Base-by-base conservation (phyloP, 2,888 invertebrate species). In the Oscheius sp. region DNA sequence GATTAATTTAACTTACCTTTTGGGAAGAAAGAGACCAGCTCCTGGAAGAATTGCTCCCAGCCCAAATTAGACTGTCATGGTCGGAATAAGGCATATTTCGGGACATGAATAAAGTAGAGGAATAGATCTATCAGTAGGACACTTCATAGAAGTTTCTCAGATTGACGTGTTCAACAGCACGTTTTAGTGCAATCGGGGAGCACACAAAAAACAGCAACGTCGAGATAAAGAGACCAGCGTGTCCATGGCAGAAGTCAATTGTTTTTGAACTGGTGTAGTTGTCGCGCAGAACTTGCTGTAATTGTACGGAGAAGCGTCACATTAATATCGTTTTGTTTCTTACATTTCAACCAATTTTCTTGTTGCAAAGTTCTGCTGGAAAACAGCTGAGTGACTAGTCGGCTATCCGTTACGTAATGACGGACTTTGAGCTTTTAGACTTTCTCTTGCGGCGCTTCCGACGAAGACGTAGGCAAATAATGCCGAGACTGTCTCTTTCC, bases 261-360 rank as follows among this genome's bases (percentile, higher is more conserved):
- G 21, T 21, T 49, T 49, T 27, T 27, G 61, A 7, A 41, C 21
- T 23, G n/a, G 52, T 49, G 27, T 49, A 49, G 49, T 52, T 64
- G 49, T 29, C 29, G 66, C 66, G 66, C 66, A 21, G 64, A 61
- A 61, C 61, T 49, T 45, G 66, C 52, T 66, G 66, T 66, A 66
- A 66, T 66, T 66, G 66, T 66, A 66, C 66, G 66, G 16, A 52
- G 27, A 25, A 52, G 66, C 21, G 52, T 52, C 66, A 27, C 52
- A 52, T 25, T 35, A 61, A 41, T 45, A 61, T 55, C 18, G 25
- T 55, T 18, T 21, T 58, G 23, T 29, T 59, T 59, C 61, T 61
- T 61, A 61, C 43, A 41, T 61, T 35, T 18, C 23, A 35, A 16
- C n/a, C 12, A 41, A n/a, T 18, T 61, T 21, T 29, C 58, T n/a